phyloP scores from a whole-genome alignment of 2,113 vertebrate genomes.

The Hyla sarda region DNA sequence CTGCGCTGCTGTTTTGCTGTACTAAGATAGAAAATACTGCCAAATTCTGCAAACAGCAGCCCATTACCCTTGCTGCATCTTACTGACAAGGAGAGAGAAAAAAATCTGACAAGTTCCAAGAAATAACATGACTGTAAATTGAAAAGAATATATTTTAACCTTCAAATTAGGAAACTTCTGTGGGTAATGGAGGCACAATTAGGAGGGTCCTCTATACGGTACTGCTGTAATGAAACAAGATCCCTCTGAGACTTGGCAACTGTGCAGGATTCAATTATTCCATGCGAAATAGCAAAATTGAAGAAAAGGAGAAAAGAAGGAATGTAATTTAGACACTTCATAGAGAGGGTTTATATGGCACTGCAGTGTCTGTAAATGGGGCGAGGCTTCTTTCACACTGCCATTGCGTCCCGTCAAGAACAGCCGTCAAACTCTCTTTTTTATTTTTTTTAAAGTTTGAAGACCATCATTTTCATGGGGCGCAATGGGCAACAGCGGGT shows the following conservation, averaged over 20 bases:
- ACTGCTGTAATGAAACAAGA: neutral
- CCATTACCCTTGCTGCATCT: neutral
- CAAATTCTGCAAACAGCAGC: constrained; percentile 16
- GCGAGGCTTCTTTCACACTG: no score
- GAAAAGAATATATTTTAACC: constrained; percentile 11
- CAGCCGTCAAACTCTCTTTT: no score
- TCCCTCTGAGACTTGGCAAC: neutral
- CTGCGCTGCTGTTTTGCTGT: constrained; percentile 12
- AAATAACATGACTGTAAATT: neutral
- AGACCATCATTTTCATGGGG: no score
- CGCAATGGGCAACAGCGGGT: no score
- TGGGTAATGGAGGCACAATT: neutral
- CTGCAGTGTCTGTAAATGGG: neutral
- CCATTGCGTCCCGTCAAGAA: no score
- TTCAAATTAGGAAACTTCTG: neutral
- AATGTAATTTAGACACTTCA: neutral
- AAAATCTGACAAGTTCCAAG: neutral
- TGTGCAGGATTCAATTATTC: neutral
- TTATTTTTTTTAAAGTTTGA: no score
- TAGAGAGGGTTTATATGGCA: neutral
- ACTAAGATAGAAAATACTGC: constrained; percentile 6
- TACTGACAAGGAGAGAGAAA: neutral
- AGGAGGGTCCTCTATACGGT: neutral
- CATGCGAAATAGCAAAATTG: neutral
- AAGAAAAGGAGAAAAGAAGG: neutral